Evolutionary conservation across 2,888 invertebrate species (phyloP), one percentile per base, ranked within the genome.

Genomic region (Protophormia terraenovae): DNA sequence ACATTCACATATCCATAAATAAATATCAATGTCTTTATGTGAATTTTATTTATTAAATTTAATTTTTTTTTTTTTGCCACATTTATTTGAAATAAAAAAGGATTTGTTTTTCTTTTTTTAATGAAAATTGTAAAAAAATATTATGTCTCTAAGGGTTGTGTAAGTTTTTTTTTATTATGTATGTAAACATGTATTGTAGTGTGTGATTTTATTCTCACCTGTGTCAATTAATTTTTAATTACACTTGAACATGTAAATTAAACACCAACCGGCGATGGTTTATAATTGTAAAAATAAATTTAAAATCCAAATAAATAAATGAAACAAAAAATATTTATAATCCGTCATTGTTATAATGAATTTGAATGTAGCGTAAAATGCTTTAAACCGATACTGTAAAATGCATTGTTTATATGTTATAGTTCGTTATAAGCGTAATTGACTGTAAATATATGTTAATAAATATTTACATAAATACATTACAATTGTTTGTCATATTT

Each of bases 211-310:
- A 5, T 45, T 67, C 24, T 45, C 78, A 73, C 67, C 62, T 73
- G 29, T 69, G 53, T 69, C 67, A 78, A 73, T 78, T 73, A 69
- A 67, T 78, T 67, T 83, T 78, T 62, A 83, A 83, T 83, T 79
- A 79, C 53, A 62, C 24, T 62, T n/a, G 32, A 35, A 69, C 41
- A 69, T 69, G 41, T 73, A 62, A 72, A 78, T 83, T 69, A 64
- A 78, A 75, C 62, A 73, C 16, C 6, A 53, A 27, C 38, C 16
- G 47, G 8, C 27, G 27, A n/a, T n/a, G 6, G 47, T 19, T 58
- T 58, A 16, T 16, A 53, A 24, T 32, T 12, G 2, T 50, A 16
- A 67, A 60, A 29, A 45, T 62, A 50, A 66, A 66, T 32, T 41
- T 58, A 27, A 66, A 67, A 16, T 29, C 7, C 16, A 47, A 67